A percentile compares a stretch with the other conserved stretches of the same genome.
These are phyloP conservation scores for Solea senegalensis DNA, from an alignment of 2,113 vertebrate species.

Conservation along the genomic window DNA sequence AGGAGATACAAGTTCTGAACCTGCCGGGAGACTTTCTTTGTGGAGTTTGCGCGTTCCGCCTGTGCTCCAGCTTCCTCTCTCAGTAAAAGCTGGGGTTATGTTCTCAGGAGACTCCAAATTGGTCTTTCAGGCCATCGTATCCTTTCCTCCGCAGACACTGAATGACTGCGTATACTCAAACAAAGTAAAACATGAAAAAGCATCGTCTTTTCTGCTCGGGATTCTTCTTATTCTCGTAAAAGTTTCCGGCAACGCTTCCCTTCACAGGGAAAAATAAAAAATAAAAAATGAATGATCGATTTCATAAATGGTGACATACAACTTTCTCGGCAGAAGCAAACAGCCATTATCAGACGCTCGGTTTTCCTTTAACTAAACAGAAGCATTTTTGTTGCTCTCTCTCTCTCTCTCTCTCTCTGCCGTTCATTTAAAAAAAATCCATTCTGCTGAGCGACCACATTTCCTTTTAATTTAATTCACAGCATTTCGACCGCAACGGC, in stretches of 20 bases:
- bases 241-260: too few species aligned
- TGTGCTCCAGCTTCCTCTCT: not conserved
- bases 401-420: not conserved
- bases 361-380: slow-evolving; percentile 29
- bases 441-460: slow-evolving; percentile 46
- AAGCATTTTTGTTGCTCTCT: slow-evolving; percentile 11
- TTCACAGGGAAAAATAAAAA: too few species aligned
- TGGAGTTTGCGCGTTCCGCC: not conserved
- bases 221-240: too few species aligned
- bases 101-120: too few species aligned
- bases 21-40: not conserved
- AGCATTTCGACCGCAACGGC: slow-evolving; percentile 61
- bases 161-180: too few species aligned
- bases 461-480: slow-evolving; percentile 64
- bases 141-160: too few species aligned
- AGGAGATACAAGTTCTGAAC: not conserved
- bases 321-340: not conserved
- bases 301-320: too few species aligned
- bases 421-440: slow-evolving; percentile 57
- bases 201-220: too few species aligned
- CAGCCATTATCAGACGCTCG: not conserved
- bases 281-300: too few species aligned
- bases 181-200: too few species aligned
- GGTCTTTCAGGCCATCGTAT: too few species aligned
- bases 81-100: too few species aligned